Evolutionary conservation across 2,797 vertebrate species (phyloP).

Genomic region (Aulostomus chinensis): DNA sequence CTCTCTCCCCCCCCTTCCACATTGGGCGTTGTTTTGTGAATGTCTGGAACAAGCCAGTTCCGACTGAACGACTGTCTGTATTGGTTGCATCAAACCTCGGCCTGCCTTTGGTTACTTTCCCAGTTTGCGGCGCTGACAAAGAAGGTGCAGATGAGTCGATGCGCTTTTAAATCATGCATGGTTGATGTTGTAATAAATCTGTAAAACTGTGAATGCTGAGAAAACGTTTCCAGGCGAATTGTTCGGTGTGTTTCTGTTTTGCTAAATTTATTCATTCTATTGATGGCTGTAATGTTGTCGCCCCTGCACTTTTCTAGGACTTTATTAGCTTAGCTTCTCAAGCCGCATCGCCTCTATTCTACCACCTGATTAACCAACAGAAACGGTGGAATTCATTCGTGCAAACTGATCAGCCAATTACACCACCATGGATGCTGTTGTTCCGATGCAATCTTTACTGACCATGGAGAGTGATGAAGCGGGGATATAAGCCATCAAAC

Average conservation of each 20-base stretch:
- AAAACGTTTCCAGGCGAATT: slow-evolving; percentile 48
- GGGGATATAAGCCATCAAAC: slow-evolving; percentile 54
- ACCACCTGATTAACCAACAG: slow-evolving; percentile 38
- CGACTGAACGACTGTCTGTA: slow-evolving; percentile 44
- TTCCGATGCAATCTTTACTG: slow-evolving; percentile 45
- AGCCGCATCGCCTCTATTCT: slow-evolving; percentile 37
- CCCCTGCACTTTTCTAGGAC: slow-evolving; percentile 21
- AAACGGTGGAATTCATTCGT: slow-evolving; percentile 36
- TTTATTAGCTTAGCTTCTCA: slow-evolving; percentile 27
- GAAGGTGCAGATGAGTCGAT: slow-evolving; percentile 41
- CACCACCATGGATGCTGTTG: slow-evolving; percentile 23
- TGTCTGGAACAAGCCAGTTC: slow-evolving; percentile 38
- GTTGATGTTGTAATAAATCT: slow-evolving; percentile 35
- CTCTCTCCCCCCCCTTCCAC: not conserved
- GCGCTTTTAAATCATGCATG: slow-evolving; percentile 46
- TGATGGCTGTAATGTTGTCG: slow-evolving; percentile 9
- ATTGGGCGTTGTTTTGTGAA: slow-evolving; percentile 45
- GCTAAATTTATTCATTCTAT: slow-evolving; percentile 27
- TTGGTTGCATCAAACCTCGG: slow-evolving; percentile 19
- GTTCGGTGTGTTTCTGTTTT: slow-evolving; percentile 35
- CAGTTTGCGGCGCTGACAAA: slow-evolving; percentile 27
- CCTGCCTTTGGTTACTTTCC: slow-evolving; percentile 33
- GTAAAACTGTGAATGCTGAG: slow-evolving; percentile 26
- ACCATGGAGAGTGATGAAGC: slow-evolving; percentile 47
- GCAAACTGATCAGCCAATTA: slow-evolving; percentile 58